Evolutionary conservation across 2,113 vertebrate species (phyloP).

Genomic region (Tauraco erythrolophus): DNA sequence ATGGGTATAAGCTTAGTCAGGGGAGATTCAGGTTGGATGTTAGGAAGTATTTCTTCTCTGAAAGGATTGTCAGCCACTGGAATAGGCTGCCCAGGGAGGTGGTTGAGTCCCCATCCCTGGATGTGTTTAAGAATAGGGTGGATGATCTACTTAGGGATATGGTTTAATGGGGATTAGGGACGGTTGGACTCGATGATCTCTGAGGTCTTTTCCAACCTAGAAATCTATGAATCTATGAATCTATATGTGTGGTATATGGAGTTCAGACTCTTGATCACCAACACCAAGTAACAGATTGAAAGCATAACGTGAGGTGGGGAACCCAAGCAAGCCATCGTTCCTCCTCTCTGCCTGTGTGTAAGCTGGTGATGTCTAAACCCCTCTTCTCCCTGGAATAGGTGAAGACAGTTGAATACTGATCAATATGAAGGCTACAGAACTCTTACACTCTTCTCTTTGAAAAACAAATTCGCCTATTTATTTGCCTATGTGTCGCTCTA

Average conservation of each 20-base stretch:
- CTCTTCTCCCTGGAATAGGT: background rate
- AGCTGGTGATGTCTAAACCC: background rate
- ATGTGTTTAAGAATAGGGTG: no score
- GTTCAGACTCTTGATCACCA: background rate
- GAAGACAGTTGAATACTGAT: background rate
- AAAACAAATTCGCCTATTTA: background rate
- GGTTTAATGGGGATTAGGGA: no score
- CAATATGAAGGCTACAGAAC: background rate
- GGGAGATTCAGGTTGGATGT: no score
- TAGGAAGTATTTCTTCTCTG: no score
- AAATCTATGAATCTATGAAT: no score
- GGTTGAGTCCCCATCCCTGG: no score
- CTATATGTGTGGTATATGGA: background rate
- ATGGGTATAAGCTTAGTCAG: no score
- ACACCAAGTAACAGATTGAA: background rate
- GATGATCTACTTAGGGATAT: no score
- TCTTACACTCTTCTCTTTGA: background rate
- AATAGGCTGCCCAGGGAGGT: no score
- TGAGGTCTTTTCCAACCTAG: no score
- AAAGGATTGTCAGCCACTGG: no score
- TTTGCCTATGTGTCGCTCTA: background rate
- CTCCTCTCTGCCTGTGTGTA: background rate
- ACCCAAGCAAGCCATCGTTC: background rate
- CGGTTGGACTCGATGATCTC: no score
- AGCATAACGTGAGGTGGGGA: background rate